Conservation (phyloP, 2,113 vertebrate species). For the Caranx ignobilis region DNA sequence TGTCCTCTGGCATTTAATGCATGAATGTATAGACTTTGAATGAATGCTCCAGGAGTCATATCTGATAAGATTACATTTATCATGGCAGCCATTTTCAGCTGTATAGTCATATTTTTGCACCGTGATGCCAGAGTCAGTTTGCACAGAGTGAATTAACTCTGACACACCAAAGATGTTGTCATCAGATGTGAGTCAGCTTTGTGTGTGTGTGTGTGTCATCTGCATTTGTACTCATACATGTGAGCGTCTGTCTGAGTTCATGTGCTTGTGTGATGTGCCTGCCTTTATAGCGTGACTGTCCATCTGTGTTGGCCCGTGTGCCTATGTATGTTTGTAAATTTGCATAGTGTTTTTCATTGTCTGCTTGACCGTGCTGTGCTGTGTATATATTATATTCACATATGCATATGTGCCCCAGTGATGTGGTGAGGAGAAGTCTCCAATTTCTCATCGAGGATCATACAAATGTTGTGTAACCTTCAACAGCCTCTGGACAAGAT, state of each 20-base stretch:
- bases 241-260: not conserved
- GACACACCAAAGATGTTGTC: conserved; percentile 39
- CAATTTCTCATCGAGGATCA: conserved; percentile 44
- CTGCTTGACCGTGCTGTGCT: not conserved
- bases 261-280: not conserved
- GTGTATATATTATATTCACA: not conserved
- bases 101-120: too few relatives aligned
- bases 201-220: conserved; percentile 4
- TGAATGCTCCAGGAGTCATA: too few relatives aligned
- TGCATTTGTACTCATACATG: conserved; percentile 20
- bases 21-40: too few relatives aligned
- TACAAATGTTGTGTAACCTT: conserved; percentile 38
- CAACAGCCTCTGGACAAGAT: conserved; percentile 43
- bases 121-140: conserved; percentile 15
- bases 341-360: conserved; percentile 23
- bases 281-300: not conserved
- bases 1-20: too few relatives aligned
- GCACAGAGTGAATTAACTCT: conserved; percentile 12
- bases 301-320: conserved; percentile 19
- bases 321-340: conserved; percentile 24
- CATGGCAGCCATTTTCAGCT: too few relatives aligned
- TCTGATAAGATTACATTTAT: too few relatives aligned
- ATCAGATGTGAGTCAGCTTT: conserved; percentile 62
- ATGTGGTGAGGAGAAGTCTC: conserved; percentile 31
- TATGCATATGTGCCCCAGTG: not conserved